Conservation (phyloP, 2,113 vertebrate species). For the Mustelus asterias region DNA sequence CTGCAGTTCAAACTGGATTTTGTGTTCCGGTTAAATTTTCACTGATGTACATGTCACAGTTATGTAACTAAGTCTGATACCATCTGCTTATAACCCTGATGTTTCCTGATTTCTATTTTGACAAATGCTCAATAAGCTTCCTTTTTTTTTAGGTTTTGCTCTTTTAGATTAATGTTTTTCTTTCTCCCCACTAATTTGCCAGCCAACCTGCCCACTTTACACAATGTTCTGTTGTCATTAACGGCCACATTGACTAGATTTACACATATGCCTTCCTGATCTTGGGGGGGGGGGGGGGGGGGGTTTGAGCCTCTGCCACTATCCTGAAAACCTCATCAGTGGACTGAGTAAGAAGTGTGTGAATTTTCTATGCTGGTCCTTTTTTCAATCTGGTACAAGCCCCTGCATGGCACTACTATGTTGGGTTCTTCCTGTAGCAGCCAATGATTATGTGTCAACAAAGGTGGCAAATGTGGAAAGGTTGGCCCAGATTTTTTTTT, state of each 20-base stretch:
- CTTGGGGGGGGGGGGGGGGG: too few relatives aligned
- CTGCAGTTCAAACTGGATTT: not conserved
- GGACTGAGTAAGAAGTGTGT: too few relatives aligned
- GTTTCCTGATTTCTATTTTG: not conserved
- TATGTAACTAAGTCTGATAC: not conserved
- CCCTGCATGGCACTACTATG: not conserved
- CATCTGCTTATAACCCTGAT: not conserved
- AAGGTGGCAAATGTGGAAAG: not conserved
- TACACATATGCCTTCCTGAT: not conserved
- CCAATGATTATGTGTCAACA: not conserved
- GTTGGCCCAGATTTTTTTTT: not conserved
- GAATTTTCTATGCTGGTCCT: not conserved
- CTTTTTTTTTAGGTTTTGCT: not conserved
- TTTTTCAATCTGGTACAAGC: not conserved
- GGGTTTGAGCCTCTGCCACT: not conserved
- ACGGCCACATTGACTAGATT: not conserved
- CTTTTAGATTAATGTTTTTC: not conserved
- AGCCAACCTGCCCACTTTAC: not conserved
- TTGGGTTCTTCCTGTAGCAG: slow-evolving; percentile 10
- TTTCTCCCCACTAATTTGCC: not conserved
- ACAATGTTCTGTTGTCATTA: not conserved
- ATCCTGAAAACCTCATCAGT: not conserved
- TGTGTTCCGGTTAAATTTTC: not conserved
- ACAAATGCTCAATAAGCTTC: not conserved
- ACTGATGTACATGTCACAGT: not conserved